Evolutionary conservation across 53 echinoderm and acorn worm genomes (phyloP).

Genomic region (Holothuria scabra): DNA sequence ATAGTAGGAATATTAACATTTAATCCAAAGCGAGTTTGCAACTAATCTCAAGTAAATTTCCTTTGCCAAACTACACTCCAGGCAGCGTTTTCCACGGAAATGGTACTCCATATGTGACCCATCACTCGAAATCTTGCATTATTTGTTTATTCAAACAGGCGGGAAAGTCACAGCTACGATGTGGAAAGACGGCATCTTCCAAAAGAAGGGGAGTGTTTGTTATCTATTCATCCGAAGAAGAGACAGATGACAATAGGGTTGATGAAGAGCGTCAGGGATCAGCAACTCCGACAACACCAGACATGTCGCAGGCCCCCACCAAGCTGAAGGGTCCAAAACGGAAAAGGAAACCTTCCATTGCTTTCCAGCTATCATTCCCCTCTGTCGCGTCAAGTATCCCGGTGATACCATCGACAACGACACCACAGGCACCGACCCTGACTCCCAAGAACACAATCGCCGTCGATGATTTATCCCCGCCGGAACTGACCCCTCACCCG

Average conservation of each 20-base stretch:
- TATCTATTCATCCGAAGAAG: neutral
- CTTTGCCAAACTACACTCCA: no score
- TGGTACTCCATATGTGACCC: no score
- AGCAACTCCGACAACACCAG: constrained; percentile 4
- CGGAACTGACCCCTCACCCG: no score
- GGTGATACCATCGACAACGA: neutral
- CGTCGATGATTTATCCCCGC: no score
- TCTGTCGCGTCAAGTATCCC: neutral
- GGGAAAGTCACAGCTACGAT: neutral
- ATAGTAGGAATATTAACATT: no score
- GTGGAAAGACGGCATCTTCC: constrained; percentile 1
- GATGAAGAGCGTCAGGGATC: constrained; percentile 14
- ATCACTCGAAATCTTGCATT: neutral
- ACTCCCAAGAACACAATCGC: no score
- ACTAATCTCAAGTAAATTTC: no score
- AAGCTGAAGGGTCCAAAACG: neutral
- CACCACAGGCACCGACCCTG: neutral
- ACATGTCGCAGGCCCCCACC: constrained; percentile 14
- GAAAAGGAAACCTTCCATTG: constrained; percentile 6
- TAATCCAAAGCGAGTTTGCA: no score
- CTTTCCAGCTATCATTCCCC: constrained; percentile 10
- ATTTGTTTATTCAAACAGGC: constrained; percentile 7
- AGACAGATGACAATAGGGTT: neutral
- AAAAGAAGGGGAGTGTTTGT: constrained; percentile 4
- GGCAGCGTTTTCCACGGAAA: no score